Conservation (phyloP, 2,797 vertebrate genomes). For the Phrynocephalus guinanensis region DNA sequence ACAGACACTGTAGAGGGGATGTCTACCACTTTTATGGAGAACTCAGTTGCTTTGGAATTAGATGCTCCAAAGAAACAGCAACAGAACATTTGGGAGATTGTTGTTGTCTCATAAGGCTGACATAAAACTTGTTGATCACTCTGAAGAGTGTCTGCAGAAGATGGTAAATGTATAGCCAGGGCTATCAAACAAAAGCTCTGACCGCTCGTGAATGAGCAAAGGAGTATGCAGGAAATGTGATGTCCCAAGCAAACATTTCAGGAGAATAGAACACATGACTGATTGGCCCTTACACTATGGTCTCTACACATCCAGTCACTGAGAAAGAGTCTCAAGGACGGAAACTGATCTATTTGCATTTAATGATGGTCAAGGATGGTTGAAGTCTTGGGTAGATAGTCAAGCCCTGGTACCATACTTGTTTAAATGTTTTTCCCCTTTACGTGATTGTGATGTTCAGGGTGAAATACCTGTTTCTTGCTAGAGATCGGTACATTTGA, state of each 20-base stretch:
- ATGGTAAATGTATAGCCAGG: neutral
- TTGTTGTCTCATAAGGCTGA: neutral
- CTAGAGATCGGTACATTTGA: conserved; percentile 35
- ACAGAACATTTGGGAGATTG: neutral
- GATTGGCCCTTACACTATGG: neutral
- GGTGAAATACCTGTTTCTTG: conserved; percentile 36
- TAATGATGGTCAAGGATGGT: neutral
- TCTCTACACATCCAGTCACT: neutral
- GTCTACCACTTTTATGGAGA: neutral
- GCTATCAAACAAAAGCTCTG: neutral
- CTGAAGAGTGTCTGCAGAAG: neutral
- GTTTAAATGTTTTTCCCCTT: conserved; percentile 48
- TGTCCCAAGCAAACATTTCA: neutral
- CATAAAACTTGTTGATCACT: neutral
- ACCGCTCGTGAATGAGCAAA: conserved; percentile 6
- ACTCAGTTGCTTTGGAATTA: neutral
- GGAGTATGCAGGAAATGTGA: too few relatives aligned
- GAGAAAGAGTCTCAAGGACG: neutral
- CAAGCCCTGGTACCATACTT: conserved; percentile 26
- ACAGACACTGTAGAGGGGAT: neutral
- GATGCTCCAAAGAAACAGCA: neutral
- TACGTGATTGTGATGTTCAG: conserved; percentile 42
- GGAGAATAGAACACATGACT: too few relatives aligned
- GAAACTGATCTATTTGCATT: conserved; percentile 34
- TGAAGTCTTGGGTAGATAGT: neutral